Evolutionary conservation across 2,113 vertebrate species (phyloP).

Genomic region (Cromileptes altivelis): DNA sequence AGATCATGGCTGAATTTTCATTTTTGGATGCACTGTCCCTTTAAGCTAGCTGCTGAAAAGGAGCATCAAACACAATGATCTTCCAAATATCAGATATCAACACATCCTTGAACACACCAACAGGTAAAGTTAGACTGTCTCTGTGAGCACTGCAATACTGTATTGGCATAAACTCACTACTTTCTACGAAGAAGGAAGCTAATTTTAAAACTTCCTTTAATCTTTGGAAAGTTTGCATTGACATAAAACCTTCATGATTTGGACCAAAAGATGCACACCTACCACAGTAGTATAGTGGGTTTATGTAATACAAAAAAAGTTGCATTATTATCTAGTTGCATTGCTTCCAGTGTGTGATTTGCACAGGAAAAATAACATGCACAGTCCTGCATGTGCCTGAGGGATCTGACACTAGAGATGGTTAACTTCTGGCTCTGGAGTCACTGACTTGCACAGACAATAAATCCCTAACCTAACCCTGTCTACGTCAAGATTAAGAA

Average conservation of each 20-base stretch:
- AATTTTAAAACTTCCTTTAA: neutral
- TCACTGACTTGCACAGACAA: slow-evolving; percentile 4
- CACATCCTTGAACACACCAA: neutral
- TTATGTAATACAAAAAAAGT: neutral
- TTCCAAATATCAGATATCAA: neutral
- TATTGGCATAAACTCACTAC: too few relatives aligned
- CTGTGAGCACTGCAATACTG: neutral
- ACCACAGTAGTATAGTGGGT: neutral
- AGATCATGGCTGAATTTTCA: too few relatives aligned
- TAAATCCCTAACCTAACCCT: neutral
- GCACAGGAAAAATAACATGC: slow-evolving; percentile 26
- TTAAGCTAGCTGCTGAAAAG: neutral
- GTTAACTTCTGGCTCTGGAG: neutral
- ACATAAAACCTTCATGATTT: slow-evolving; percentile 1
- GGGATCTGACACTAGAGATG: neutral
- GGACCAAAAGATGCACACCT: neutral
- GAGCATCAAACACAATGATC: neutral
- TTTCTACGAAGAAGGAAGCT: neutral
- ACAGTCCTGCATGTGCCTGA: slow-evolving; percentile 33
- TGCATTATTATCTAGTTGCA: neutral
- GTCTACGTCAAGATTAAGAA: slow-evolving; percentile 2
- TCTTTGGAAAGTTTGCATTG: neutral
- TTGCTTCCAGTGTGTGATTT: neutral
- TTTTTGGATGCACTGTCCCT: too few relatives aligned
- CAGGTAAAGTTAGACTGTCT: neutral